phyloP scores from a whole-genome alignment of 2,888 invertebrate species.

The Ophion costatus region DNA sequence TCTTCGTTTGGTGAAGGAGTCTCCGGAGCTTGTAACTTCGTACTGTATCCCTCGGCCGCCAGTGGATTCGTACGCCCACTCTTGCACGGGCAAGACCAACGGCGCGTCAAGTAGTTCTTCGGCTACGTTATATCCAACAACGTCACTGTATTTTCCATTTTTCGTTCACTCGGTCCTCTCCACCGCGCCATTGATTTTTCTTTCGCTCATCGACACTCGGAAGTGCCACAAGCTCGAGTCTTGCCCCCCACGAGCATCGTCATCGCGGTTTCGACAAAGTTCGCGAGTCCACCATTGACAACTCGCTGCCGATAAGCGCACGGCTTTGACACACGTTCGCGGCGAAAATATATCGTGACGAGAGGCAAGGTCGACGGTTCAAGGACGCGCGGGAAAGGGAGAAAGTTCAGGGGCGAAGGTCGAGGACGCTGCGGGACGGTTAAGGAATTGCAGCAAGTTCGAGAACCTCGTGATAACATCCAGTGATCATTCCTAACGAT shows the following conservation, averaged over 20 bases:
- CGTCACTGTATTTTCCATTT: slow-evolving; percentile 7
- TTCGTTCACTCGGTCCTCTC: not conserved
- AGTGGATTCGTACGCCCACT: slow-evolving; percentile 63
- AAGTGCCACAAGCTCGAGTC: slow-evolving; percentile 17
- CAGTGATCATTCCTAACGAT: slow-evolving; percentile 49
- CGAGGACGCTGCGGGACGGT: slow-evolving; percentile 35
- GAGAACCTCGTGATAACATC: slow-evolving; percentile 43
- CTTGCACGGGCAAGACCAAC: slow-evolving; percentile 59
- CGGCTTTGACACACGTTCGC: not conserved
- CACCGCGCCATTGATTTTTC: slow-evolving; percentile 17
- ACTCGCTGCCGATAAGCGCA: not conserved
- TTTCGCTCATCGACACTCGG: slow-evolving; percentile 21
- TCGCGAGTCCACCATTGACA: slow-evolving; percentile 9
- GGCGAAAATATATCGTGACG: slow-evolving; percentile 34
- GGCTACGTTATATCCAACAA: slow-evolving; percentile 4
- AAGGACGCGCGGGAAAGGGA: slow-evolving; percentile 51
- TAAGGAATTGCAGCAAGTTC: slow-evolving; percentile 15
- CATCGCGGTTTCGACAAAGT: slow-evolving; percentile 17
- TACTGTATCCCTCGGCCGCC: slow-evolving; percentile 46
- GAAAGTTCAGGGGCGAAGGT: slow-evolving; percentile 33
- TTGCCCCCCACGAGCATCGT: slow-evolving; percentile 12
- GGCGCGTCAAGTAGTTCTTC: slow-evolving; percentile 48
- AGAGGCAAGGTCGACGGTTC: slow-evolving; percentile 29
- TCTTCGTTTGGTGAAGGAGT: slow-evolving; percentile 22
- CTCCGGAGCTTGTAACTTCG: slow-evolving; percentile 22